These are phyloP conservation scores for Pseudococcus longispinus DNA, from an alignment of 2,888 invertebrate genomes.

Conservation along the genomic window DNA sequence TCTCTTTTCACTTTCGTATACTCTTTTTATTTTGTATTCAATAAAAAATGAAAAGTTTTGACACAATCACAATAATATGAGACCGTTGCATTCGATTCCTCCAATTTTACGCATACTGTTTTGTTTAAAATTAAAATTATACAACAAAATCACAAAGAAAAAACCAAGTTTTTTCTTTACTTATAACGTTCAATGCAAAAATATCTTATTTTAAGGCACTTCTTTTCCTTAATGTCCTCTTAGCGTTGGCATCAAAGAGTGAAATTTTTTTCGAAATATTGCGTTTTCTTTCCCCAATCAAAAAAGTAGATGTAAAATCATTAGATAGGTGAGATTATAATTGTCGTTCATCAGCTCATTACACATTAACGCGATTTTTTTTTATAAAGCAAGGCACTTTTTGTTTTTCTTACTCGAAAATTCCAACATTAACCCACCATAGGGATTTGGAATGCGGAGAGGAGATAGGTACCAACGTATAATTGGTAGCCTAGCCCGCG, in stretches of 20 bases:
- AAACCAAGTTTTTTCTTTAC: neutral
- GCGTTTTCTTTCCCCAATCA: neutral
- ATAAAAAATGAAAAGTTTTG: neutral
- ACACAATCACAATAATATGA: neutral
- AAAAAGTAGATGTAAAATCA: conserved; percentile 10
- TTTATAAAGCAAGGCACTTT: neutral
- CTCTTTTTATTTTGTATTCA: neutral
- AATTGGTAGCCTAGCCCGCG: no score
- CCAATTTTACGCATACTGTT: neutral
- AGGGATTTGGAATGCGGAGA: no score
- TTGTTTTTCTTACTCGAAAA: neutral
- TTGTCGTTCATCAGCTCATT: neutral
- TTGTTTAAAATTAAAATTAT: neutral
- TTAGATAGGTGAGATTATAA: neutral
- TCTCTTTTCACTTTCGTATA: conserved; percentile 7
- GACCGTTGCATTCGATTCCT: neutral
- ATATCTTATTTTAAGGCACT: conserved; percentile 35
- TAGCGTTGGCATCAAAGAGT: conserved; percentile 11
- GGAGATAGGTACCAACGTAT: no score
- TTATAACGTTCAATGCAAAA: conserved; percentile 19
- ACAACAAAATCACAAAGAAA: conserved; percentile 29
- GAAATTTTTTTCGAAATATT: neutral
- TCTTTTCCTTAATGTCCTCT: conserved; percentile 23
- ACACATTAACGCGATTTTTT: neutral
- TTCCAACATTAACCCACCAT: neutral